These are phyloP conservation scores for Syrista parreyssii DNA, from an alignment of 2,888 invertebrate species.

Conservation along the genomic window DNA sequence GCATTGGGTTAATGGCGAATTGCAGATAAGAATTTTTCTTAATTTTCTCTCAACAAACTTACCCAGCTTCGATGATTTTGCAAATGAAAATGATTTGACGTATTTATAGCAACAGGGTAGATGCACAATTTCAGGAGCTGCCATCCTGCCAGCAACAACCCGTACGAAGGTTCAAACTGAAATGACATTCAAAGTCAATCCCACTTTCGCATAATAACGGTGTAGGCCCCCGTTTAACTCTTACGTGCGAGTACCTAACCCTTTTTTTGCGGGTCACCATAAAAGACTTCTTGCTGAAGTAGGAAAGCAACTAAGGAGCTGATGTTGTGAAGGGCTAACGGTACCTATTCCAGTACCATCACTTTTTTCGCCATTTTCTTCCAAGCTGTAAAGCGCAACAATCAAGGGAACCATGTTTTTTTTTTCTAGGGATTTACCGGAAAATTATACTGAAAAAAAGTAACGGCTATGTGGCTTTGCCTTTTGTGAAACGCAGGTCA, in stretches of 20 bases:
- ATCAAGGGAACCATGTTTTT: conserved; percentile 17
- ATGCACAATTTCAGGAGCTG: not conserved
- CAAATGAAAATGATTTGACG: not conserved
- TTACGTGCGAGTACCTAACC: conserved; percentile 32
- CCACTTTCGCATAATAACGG: conserved; percentile 52
- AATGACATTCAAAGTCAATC: conserved; percentile 40
- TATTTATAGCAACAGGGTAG: not conserved
- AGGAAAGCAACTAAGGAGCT: not conserved
- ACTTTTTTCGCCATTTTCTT: conserved; percentile 1
- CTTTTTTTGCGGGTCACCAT: conserved; percentile 40
- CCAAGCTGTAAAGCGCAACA: conserved; percentile 8
- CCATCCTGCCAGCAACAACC: not conserved
- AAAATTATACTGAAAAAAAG: conserved; percentile 36
- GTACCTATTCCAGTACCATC: not conserved
- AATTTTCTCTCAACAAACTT: not conserved
- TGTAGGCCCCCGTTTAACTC: conserved; percentile 31
- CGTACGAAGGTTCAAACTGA: conserved; percentile 19
- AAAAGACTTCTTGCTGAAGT: conserved; percentile 32
- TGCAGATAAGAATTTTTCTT: too few species aligned
- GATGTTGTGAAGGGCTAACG: not conserved
- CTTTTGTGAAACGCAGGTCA: not conserved
- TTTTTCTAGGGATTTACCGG: conserved; percentile 23
- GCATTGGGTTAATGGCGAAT: too few species aligned
- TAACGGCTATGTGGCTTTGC: conserved; percentile 18
- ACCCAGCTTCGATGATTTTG: not conserved